Conservation (phyloP, 2,888 invertebrate genomes). For the Euzetes globulus region DNA sequence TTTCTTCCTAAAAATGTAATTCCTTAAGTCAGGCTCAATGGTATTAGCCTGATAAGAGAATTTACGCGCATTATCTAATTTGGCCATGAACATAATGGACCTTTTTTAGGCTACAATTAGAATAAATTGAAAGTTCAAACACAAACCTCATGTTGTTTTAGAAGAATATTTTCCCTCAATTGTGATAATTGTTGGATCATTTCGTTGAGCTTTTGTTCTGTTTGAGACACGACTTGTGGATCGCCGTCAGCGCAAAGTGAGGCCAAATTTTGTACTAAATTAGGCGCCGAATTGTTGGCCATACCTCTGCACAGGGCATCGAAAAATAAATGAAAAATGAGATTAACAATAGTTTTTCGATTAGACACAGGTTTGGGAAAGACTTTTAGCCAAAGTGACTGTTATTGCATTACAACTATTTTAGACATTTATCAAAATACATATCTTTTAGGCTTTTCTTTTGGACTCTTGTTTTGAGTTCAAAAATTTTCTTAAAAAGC, state of each 20-base stretch:
- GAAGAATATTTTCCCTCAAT: slow-evolving; percentile 15
- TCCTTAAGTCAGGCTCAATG: too few relatives aligned
- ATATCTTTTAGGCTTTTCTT: not conserved
- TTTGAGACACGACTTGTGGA: slow-evolving; percentile 12
- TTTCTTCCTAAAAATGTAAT: too few relatives aligned
- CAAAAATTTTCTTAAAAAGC: not conserved
- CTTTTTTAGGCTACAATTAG: not conserved
- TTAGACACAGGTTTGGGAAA: not conserved
- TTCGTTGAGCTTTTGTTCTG: slow-evolving; percentile 29
- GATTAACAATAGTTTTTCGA: too few relatives aligned
- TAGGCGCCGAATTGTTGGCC: not conserved
- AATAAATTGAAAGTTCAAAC: not conserved
- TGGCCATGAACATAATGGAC: too few relatives aligned
- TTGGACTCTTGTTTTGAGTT: not conserved
- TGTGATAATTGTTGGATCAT: slow-evolving; percentile 34
- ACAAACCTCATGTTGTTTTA: slow-evolving; percentile 19
- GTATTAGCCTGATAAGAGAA: too few relatives aligned
- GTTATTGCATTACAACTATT: not conserved
- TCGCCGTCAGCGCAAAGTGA: slow-evolving; percentile 18
- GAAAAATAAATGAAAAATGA: too few relatives aligned
- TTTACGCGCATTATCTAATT: too few relatives aligned
- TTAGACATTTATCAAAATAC: not conserved
- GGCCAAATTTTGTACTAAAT: slow-evolving; percentile 17
- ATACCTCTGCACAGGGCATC: not conserved
- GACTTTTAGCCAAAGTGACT: too few relatives aligned